Evolutionary conservation across 2,888 invertebrate genomes (phyloP), one percentile per base, ranked within the genome.

Genomic region (Erebia aethiops): DNA sequence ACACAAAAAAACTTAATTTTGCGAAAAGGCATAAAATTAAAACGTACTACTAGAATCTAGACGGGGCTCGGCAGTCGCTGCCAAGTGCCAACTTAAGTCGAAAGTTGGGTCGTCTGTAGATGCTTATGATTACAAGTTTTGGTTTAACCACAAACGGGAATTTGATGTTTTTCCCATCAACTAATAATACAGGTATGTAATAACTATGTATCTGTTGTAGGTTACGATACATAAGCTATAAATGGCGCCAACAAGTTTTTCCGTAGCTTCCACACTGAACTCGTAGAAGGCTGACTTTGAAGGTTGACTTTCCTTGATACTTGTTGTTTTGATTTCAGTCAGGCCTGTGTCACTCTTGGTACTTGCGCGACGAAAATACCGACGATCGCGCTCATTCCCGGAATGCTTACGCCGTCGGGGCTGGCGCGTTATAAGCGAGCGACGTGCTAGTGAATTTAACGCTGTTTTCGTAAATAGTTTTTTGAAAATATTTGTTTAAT

Each of bases 201-300:
- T 72, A 66, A 69, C 54, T 51, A 56, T 52, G 67, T 67, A 69
- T 72, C 52, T 67, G 61, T 72, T 67, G 61, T 72, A 57, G 67
- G 63, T 64, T 13, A 10, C 54, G 14, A 57, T 56, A 43, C 51
- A 57, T 61, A 63, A 65, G 66, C 71, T 73, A 49, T 66, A 69
- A 43, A 71, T 58, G 71, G 69, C 69, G 56, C 61, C 57, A 63
- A 51, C 73, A 46, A 67, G 62, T 66, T 71, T 73, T 73, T 71
- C 54, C 58, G 72, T 65, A 54, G 68, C 64, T 64, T 61, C 57
- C 49, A 70, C 60, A 49, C 54, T 70, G 70, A 73, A 67, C 73
- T 71, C 66, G 69, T 49, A 66, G 41, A 66, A 67, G 62, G 71
- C 60, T 63, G 63, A 64, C 52, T 63, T 21, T 26, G 67, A 68